Evolutionary conservation across 2,888 invertebrate species (phyloP).

Genomic region (Pheosia gnoma): DNA sequence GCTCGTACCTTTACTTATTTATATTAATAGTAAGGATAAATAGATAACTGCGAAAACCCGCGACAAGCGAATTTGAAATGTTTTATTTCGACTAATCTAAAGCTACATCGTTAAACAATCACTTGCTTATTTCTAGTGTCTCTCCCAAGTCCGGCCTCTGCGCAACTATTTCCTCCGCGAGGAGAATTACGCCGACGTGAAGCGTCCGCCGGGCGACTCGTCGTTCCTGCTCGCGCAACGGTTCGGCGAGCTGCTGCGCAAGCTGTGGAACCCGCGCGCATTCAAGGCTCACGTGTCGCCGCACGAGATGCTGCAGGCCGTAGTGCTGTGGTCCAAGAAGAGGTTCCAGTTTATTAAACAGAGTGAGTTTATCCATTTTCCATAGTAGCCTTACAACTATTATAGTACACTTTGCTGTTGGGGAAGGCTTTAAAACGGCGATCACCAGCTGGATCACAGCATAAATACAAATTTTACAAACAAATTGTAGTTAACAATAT

Average conservation of each 20-base stretch:
- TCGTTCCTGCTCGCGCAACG: conserved; percentile 94
- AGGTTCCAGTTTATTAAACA: conserved; percentile 99
- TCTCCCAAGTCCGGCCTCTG: conserved; percentile 97
- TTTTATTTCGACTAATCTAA: background rate
- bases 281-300: conserved; percentile 99
- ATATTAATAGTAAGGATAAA: too few species aligned
- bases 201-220: conserved; percentile 97
- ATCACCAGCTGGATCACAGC: too few species aligned
- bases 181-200: conserved; percentile 94
- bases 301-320: conserved; percentile 99
- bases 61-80: too few species aligned
- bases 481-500: too few species aligned
- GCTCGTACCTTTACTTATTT: too few species aligned
- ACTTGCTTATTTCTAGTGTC: conserved; percentile 85
- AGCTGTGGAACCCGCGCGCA: conserved; percentile 99
- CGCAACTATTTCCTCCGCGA: conserved; percentile 98
- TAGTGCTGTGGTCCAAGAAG: conserved; percentile 98
- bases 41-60: too few species aligned
- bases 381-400: background rate
- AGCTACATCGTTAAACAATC: background rate
- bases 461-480: too few species aligned
- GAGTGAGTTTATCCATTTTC: conserved; percentile 81
- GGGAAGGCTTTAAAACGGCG: too few species aligned
- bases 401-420: too few species aligned
- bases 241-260: conserved; percentile 97